Base-by-base conservation (phyloP, 2,888 invertebrate species). In the Carterocephalus palaemon region DNA sequence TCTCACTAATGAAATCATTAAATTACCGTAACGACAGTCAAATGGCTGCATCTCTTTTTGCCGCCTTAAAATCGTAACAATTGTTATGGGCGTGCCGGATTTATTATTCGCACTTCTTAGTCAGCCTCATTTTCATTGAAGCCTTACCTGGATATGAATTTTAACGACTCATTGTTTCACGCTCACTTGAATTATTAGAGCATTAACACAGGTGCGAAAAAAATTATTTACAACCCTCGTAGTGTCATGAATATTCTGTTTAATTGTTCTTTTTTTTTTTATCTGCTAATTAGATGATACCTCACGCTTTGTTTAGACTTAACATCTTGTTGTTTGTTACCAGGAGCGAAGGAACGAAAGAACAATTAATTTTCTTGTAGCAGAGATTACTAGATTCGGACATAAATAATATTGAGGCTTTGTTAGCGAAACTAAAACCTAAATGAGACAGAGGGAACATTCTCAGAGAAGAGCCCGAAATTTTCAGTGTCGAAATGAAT, bases 1-100 rank as follows among this genome's bases (percentile, higher is more conserved):
- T 59, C 54, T 57, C 64, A 24, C 68, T 59, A 74, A 70, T 68
- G 59, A 59, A 59, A 55, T 61, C 61, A 56, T 60, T 52, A 58
- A 39, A 47, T 42, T 36, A 34, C 39, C 29, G 36, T 31, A 13
- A 38, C 29, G 37, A 50, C 49, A 45, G 22, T 36, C 22, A 39
- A 46, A 46, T 34, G 33, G 28, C 24, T 20, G 32, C 24, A 22
- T 39, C 37, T 23, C 12, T 31, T 29, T 20, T 37, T 32, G 24
- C 45, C 12, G 23, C 16, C 23, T 36, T 45, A 31, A 37, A 45
- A 31, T 31, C 29, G 43, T 43, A 32, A 46, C 38, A 46, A 46
- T 46, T 46, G 46, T 46, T 33, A 39, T 33, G 38, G 46, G 46
- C 46, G 39, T 33, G 10, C 8, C 23, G 17, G 19, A 12, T 31